Base-by-base conservation (phyloP, 2,797 vertebrate genomes). In the Podarcis lilfordi region DNA sequence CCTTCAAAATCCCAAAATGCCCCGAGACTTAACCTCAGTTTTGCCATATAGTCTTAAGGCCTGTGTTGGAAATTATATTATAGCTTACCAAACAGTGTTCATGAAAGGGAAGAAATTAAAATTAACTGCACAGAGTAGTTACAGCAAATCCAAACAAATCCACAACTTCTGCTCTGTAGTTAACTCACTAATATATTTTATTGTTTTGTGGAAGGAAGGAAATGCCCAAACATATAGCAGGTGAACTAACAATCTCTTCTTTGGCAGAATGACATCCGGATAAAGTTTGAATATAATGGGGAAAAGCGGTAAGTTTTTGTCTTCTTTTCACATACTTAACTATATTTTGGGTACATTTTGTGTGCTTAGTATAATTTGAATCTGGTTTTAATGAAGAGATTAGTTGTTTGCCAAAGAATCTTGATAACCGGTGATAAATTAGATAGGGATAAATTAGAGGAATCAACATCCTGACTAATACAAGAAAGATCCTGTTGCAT, bases 211-310 rank as follows among this genome's bases (percentile, higher is more conserved):
- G 43, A 0, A 17, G 77, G 2, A 6, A 55, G 79, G 27, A 50
- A 78, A 27, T 85, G 45, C 80, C 40, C 69, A 83, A 91, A 72
- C 89, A 80, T 84, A 68, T 9, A 76, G 3, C 17, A 37, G 25
- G 68, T 84, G 69, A 86, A 3, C 93, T 96, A 93, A 96, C 87
- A n/a, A 95, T 89, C 69, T 95, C 64, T 89, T 95, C 91, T 90
- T 88, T 92, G 94, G 68, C 96, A 99, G 99, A 99, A 98, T 50
- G 98, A 98, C 86, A 97, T 98, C 93, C 97, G 97, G 94, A 97
- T 97, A 89, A 97, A 97, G 94, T 97, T 99, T 97, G 99, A 99
- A 94, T 97, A 98, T 94, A 98, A 97, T 0, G 98, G 98, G 88
- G 99, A 99, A 95, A 98, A 98, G 91, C 97, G 99, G 99, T 99